These are phyloP conservation scores for Amniataba percoides DNA, from an alignment of 2,797 vertebrate genomes.

Conservation along the genomic window DNA sequence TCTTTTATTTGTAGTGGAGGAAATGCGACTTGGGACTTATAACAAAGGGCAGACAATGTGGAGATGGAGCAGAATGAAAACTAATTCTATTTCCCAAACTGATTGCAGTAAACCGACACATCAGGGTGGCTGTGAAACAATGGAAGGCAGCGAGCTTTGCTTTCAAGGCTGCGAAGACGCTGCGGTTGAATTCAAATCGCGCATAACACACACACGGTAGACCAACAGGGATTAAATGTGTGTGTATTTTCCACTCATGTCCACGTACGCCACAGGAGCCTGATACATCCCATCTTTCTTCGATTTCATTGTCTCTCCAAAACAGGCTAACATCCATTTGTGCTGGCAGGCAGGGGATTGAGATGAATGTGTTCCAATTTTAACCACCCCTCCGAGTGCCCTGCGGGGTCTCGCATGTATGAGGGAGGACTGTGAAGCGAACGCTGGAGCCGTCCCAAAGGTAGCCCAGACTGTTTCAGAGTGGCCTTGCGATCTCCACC, in stretches of 20 bases:
- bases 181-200: constrained; percentile 53
- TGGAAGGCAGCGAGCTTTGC: constrained; percentile 13
- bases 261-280: constrained; percentile 42
- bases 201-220: constrained; percentile 27
- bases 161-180: constrained; percentile 42
- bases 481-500: constrained; percentile 48
- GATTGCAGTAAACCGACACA: constrained; percentile 35
- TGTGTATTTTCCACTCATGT: constrained; percentile 51
- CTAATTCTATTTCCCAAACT: constrained; percentile 33
- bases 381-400: constrained; percentile 62
- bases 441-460: constrained; percentile 60
- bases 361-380: constrained; percentile 81
- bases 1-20: constrained; percentile 35
- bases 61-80: constrained; percentile 50
- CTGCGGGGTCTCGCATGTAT: constrained; percentile 48
- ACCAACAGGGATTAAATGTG: constrained; percentile 52
- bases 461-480: constrained; percentile 50
- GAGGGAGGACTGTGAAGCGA: constrained; percentile 55
- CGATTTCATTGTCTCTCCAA: constrained; percentile 71
- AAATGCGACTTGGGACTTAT: constrained; percentile 39
- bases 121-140: constrained; percentile 26
- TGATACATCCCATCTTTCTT: constrained; percentile 60
- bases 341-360: constrained; percentile 71
- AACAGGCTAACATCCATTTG: constrained; percentile 74
- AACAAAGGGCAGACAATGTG: constrained; percentile 38